phyloP scores from a whole-genome alignment of 92 coral and sea anemone species.

The Actinostola sp. region DNA sequence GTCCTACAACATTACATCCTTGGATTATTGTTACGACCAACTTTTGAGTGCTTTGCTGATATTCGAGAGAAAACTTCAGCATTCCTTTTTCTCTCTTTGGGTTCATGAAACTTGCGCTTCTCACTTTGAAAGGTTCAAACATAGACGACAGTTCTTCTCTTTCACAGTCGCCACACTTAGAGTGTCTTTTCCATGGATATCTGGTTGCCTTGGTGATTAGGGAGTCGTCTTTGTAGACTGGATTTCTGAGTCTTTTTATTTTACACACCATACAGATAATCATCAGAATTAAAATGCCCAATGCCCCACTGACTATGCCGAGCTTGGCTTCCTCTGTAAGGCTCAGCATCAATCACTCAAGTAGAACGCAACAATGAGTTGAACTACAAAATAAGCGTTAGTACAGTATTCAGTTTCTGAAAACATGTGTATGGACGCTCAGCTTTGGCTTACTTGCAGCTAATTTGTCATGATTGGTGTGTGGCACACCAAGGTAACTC shows the following conservation, averaged over 20 bases:
- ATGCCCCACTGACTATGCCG: slow-evolving; percentile 87
- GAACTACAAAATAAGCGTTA: too few species aligned
- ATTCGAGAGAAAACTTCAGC: slow-evolving; percentile 66
- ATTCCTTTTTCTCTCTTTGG: slow-evolving; percentile 67
- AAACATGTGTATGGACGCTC: too few species aligned
- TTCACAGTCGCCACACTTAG: slow-evolving; percentile 73
- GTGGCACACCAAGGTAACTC: too few species aligned
- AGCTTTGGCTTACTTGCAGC: too few species aligned
- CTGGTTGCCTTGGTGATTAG: slow-evolving; percentile 13
- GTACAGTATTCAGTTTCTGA: too few species aligned
- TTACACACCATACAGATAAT: slow-evolving; percentile 91
- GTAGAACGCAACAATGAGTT: too few species aligned
- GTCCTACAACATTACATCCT: slow-evolving; percentile 73
- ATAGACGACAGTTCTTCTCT: slow-evolving; percentile 34
- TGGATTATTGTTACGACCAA: slow-evolving; percentile 60
- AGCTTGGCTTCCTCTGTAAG: slow-evolving; percentile 82
- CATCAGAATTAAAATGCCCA: slow-evolving; percentile 81
- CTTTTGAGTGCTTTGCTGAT: slow-evolving; percentile 44
- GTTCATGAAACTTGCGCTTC: slow-evolving; percentile 41
- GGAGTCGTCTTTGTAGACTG: slow-evolving; percentile 53
- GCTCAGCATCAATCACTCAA: slow-evolving; percentile 59
- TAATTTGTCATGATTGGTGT: too few species aligned
- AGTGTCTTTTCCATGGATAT: slow-evolving; percentile 22
- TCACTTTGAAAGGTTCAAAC: slow-evolving; percentile 20
- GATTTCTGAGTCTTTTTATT: slow-evolving; percentile 72